A percentile compares a stretch with the other conserved stretches of the same genome.
phyloP scores from a whole-genome alignment of 2,797 vertebrate genomes.

The Acanthurus lineatus region DNA sequence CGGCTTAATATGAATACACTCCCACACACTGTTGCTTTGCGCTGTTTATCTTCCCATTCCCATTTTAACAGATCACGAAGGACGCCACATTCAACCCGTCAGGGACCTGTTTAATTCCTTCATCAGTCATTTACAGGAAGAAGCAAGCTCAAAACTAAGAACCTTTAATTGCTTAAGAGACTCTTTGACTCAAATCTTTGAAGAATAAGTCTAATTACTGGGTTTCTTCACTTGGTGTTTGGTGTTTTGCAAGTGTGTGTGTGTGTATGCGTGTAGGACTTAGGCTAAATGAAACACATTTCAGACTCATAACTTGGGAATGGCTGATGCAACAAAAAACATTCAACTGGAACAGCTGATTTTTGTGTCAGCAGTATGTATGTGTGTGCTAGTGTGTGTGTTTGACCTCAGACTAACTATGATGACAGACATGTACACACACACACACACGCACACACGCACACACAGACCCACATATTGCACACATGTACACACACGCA shows the following conservation, averaged over 20 bases:
- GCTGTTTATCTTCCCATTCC: slow-evolving; percentile 43
- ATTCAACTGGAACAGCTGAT: no score
- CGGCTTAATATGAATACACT: slow-evolving; percentile 64
- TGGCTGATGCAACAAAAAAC: no score
- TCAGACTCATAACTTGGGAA: no score
- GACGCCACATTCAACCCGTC: slow-evolving; percentile 8
- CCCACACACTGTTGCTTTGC: slow-evolving; percentile 59
- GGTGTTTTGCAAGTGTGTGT: not conserved
- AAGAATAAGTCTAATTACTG: not conserved
- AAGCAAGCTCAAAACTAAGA: not conserved
- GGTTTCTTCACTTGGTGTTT: not conserved
- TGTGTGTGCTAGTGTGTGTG: no score
- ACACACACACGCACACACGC: no score
- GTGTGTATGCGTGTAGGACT: no score
- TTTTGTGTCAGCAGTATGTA: no score
- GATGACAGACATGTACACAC: no score
- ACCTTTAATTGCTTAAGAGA: slow-evolving; percentile 2
- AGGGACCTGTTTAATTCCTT: slow-evolving; percentile 22
- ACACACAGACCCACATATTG: no score
- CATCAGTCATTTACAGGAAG: slow-evolving; percentile 26
- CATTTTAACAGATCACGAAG: slow-evolving; percentile 48
- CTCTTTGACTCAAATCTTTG: slow-evolving; percentile 10
- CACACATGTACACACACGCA: slow-evolving; percentile 22
- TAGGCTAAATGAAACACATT: no score
- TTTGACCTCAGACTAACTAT: no score